phyloP scores from a whole-genome alignment of 1,140 invertebrate species.

The Lepidurus arcticus region DNA sequence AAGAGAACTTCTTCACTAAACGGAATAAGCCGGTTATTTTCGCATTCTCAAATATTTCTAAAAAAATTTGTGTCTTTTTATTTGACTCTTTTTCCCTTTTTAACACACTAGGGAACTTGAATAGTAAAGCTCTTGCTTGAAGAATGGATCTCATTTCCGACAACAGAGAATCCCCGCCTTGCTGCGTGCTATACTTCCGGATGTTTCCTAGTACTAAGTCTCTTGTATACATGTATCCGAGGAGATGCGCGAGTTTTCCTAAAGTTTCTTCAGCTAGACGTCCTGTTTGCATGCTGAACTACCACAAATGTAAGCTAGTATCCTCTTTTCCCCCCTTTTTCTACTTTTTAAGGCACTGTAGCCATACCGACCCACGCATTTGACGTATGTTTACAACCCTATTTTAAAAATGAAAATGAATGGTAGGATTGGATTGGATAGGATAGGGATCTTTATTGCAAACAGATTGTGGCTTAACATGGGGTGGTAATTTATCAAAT shows the following conservation, averaged over 20 bases:
- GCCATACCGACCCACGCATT: no score
- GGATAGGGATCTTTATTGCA: no score
- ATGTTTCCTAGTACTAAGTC: no score
- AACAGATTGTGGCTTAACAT: no score
- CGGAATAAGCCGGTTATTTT: no score
- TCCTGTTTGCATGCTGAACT: neutral
- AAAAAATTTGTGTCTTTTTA: neutral
- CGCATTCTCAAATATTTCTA: no score
- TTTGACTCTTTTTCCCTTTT: neutral
- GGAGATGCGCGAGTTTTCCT: neutral
- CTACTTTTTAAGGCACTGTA: neutral
- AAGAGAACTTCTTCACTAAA: neutral
- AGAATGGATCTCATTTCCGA: slow-evolving; percentile 11
- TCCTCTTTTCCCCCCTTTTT: neutral
- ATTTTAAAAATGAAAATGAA: no score
- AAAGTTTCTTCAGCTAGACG: neutral
- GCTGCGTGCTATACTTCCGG: neutral
- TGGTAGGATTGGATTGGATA: no score
- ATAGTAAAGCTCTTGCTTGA: neutral
- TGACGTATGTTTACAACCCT: no score
- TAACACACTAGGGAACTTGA: neutral
- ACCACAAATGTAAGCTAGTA: neutral
- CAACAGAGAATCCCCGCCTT: neutral
- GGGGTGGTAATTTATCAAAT: neutral
- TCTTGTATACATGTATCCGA: neutral